Evolutionary conservation across 1,140 invertebrate species (phyloP).

Genomic region (Nomia melanderi): DNA sequence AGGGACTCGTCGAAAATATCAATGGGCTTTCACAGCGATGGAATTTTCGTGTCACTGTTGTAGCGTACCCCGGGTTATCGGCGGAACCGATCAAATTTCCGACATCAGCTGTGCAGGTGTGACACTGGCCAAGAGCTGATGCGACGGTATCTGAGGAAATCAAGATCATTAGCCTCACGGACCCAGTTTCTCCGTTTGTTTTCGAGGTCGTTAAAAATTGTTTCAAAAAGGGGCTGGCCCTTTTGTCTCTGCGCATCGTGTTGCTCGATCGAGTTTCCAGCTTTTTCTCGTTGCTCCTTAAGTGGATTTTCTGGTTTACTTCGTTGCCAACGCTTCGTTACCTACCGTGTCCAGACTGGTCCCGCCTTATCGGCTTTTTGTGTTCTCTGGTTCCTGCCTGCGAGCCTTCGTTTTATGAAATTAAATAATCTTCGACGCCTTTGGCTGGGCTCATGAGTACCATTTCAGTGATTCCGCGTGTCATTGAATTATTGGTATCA

Average conservation of each 20-base stretch:
- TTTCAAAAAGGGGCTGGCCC: neutral
- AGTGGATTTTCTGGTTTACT: constrained; percentile 31
- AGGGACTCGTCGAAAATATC: constrained; percentile 12
- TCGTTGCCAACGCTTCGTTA: neutral
- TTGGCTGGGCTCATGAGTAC: too few species aligned
- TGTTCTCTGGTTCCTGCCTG: neutral
- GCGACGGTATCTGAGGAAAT: constrained; percentile 22
- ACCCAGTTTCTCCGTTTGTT: neutral
- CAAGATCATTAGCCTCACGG: constrained; percentile 29
- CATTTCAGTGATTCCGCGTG: too few species aligned
- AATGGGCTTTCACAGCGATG: neutral
- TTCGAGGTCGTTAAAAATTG: constrained; percentile 25
- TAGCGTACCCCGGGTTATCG: neutral
- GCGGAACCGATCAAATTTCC: constrained; percentile 24
- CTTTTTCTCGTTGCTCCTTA: neutral
- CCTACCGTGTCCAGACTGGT: neutral
- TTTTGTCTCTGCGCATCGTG: neutral
- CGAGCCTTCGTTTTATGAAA: too few species aligned
- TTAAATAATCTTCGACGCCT: too few species aligned
- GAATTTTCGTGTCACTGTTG: constrained; percentile 17
- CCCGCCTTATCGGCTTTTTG: neutral
- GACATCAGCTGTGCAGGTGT: constrained; percentile 4
- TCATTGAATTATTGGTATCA: too few species aligned
- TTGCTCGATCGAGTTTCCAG: constrained; percentile 8
- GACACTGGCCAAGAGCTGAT: neutral